Evolutionary conservation across 2,113 vertebrate genomes (phyloP), one percentile per base, ranked within the genome.

Genomic region (Menura novaehollandiae): DNA sequence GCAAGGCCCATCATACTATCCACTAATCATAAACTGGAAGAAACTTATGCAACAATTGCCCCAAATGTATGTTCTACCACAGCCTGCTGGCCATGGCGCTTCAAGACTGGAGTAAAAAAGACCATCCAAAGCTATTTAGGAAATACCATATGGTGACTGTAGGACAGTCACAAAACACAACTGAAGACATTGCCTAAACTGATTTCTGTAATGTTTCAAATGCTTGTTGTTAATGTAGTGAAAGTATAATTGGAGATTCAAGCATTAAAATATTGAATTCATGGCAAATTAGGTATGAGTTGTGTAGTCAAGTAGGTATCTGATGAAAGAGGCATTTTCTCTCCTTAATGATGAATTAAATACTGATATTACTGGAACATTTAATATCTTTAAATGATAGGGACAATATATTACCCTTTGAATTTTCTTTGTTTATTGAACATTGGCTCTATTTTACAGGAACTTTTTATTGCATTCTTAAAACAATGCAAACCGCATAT

Each of bases 401-500:
- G 27, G 35, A 5, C 22, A 80, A 19, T 69, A 52, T 32, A 75
- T 58, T 79, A 83, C 8, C 11, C 24, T 55, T 77, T 26, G 46
- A 64, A 22, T 43, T 77, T 73, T 74, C 67, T 37, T 88, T 47
- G 14, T 13, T 63, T 71, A 24, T 21, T 77, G 19, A 28, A 93
- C 43, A 21, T 28, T 33, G 8, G 22, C 13, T 58, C 11, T 46
- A 3, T 53, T 83, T 82, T 52, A 62, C 19, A 24, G 18, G 15
- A 30, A 30, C 22, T 66, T 77, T 79, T 88, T 18, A 51, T 59
- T 86, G 13, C 9, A 21, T 23, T 67, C 10, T 89, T 78, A 72
- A 35, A 56, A 58, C 14, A 71, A 41, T 8, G 6, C 3, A 73
- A 88, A n/a, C 9, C 4, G 27, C 0, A 0, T 5, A 1, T 1